These are phyloP conservation scores for Dryadula phaetusa DNA, from an alignment of 2,888 invertebrate genomes.

Conservation along the genomic window DNA sequence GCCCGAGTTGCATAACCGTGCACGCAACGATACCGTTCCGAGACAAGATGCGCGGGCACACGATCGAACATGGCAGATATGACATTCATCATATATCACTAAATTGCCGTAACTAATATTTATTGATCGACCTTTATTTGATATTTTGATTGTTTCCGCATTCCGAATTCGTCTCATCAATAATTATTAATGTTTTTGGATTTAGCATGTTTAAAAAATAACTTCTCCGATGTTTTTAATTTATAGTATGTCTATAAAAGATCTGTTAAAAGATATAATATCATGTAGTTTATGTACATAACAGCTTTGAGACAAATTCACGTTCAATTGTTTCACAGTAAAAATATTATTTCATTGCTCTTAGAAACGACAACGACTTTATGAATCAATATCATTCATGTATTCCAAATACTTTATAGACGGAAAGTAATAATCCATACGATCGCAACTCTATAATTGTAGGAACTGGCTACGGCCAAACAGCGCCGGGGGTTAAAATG, in stretches of 20 bases:
- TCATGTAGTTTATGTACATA: too few species aligned
- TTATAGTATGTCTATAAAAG: not conserved
- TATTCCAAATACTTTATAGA: slow-evolving; percentile 28
- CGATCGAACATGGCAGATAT: slow-evolving; percentile 27
- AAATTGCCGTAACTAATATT: slow-evolving; percentile 20
- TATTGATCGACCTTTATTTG: slow-evolving; percentile 24
- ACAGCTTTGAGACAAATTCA: not conserved
- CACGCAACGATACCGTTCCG: slow-evolving; percentile 76
- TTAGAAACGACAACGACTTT: slow-evolving; percentile 7
- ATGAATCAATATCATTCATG: slow-evolving; percentile 27
- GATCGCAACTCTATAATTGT: slow-evolving; percentile 59
- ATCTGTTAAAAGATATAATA: not conserved
- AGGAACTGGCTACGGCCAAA: slow-evolving; percentile 55
- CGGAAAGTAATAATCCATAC: slow-evolving; percentile 44
- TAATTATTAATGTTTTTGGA: not conserved
- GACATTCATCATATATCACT: slow-evolving; percentile 28
- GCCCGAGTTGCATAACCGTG: slow-evolving; percentile 76
- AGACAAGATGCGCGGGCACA: slow-evolving; percentile 50
- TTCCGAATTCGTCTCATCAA: slow-evolving; percentile 31
- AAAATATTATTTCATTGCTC: not conserved
- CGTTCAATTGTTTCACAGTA: not conserved
- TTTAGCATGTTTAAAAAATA: slow-evolving; percentile 4
- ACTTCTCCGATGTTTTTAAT: not conserved
- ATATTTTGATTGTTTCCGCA: slow-evolving; percentile 35
- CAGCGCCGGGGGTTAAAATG: slow-evolving; percentile 58